Evolutionary conservation across 2,888 invertebrate genomes (phyloP).

Genomic region (Volucella inanis): DNA sequence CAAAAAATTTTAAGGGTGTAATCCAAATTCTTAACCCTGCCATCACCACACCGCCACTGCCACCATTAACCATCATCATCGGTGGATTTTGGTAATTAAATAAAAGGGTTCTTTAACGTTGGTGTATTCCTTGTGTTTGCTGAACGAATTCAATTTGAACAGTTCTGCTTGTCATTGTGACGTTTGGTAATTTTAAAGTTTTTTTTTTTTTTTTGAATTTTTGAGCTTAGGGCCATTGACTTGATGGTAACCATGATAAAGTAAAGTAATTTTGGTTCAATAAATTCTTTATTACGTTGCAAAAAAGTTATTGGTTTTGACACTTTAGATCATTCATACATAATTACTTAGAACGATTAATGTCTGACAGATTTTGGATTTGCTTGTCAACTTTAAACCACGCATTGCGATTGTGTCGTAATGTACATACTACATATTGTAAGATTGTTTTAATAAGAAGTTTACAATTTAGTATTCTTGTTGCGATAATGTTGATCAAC

Average conservation of each 20-base stretch:
- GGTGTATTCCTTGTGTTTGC: slow-evolving; percentile 12
- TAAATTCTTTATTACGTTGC: slow-evolving; percentile 62
- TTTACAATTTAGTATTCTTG: too few species aligned
- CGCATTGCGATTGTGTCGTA: not conserved
- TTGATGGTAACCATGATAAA: slow-evolving; percentile 50
- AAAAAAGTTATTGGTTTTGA: slow-evolving; percentile 59
- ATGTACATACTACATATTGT: not conserved
- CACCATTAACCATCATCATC: not conserved
- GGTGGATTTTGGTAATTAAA: slow-evolving; percentile 59
- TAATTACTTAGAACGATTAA: slow-evolving; percentile 2
- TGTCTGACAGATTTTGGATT: slow-evolving; percentile 21
- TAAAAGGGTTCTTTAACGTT: slow-evolving; percentile 54
- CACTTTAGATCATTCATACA: not conserved
- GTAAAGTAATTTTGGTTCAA: slow-evolving; percentile 58
- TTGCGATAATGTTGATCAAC: too few species aligned
- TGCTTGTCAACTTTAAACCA: not conserved
- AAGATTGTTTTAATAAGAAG: too few species aligned
- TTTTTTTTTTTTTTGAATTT: slow-evolving; percentile 29
- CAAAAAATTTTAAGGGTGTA: slow-evolving; percentile 20
- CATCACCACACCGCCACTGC: not conserved
- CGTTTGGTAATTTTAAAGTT: slow-evolving; percentile 18
- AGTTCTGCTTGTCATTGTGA: slow-evolving; percentile 60
- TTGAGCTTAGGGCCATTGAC: slow-evolving; percentile 45
- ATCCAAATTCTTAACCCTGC: slow-evolving; percentile 6
- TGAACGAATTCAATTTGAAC: slow-evolving; percentile 42